Evolutionary conservation across 1,140 invertebrate species (phyloP), one percentile per base, ranked within the genome.

Genomic region (Sogatella furcifera): DNA sequence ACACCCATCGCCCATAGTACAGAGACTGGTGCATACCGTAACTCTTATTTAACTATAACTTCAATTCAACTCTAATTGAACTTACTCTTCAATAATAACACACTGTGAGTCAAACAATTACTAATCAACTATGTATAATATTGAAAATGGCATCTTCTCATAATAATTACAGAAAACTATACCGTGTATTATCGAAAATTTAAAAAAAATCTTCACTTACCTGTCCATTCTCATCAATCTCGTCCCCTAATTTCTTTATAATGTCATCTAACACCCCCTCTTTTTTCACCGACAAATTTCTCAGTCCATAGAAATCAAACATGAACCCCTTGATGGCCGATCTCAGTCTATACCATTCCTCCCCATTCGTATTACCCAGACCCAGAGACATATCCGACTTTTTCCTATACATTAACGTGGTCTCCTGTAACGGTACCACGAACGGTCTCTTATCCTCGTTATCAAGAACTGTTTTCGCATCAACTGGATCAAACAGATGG

Each of bases 311-410:
- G 34, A 38, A 38, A 38, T 38, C 34, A 10, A 38, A 38, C 34
- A 38, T 38, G 9, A 38, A 38, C 34, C 34, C 34, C 34, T 38
- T 38, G 11, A 38, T 38, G 34, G 34, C 34, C 11, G 34, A 38
- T 13, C 76, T 61, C 3, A 78, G 61, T 22, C 69, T 68, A 61
- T 76, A 77, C 78, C 78, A 79, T 63, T 77, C 71, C 63, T 78
- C 76, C n/a, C 76, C 77, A 62, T 77, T 78, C 21, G 72, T 73
- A 67, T 81, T 81, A 43, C 80, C 79, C 5, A 84, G 68, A 17
- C 82, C 82, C 9, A 71, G 72, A 28, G 75, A 78, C 60, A 78
- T 67, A 57, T 73, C 66, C 38, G 71, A 73, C 66, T 74, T 70
- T 64, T 74, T 66, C 62, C 76, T 69, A 65, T 80, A 81, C n/a